Evolutionary conservation across 2,113 vertebrate genomes (phyloP).

Genomic region (Sinosuthora webbiana): DNA sequence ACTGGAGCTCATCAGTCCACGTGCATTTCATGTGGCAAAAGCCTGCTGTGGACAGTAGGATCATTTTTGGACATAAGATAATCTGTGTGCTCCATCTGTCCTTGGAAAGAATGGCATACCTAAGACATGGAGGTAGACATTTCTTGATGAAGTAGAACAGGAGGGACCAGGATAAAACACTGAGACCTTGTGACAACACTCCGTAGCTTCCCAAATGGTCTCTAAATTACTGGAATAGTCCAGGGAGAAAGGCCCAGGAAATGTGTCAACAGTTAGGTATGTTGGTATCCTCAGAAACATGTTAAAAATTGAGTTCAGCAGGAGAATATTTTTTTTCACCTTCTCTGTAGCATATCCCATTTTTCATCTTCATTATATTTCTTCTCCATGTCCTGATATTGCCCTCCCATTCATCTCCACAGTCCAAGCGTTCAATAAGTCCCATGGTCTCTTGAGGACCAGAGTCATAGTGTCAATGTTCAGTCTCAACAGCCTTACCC

Average conservation of each 20-base stretch:
- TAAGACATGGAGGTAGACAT: not conserved
- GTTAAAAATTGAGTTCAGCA: not conserved
- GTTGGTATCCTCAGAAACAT: not conserved
- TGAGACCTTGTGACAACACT: not conserved
- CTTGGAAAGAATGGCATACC: not conserved
- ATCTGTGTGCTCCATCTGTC: not conserved
- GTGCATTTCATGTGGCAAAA: not conserved
- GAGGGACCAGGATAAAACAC: not conserved
- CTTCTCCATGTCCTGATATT: not conserved
- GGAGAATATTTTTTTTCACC: not conserved
- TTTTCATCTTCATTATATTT: not conserved
- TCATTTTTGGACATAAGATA: fast-evolving
- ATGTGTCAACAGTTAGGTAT: not conserved
- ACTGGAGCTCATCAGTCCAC: not conserved
- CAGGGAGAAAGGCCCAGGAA: not conserved
- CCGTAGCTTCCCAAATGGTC: not conserved
- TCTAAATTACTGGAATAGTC: not conserved
- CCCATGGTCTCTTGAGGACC: not conserved
- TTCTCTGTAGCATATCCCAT: fast-evolving
- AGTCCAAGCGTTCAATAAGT: not conserved
- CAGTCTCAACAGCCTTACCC: not conserved
- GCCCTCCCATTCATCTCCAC: not conserved
- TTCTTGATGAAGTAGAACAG: not conserved
- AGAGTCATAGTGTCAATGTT: not conserved
- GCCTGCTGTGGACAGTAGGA: not conserved